Evolutionary conservation across 2,113 vertebrate species (phyloP).

Genomic region (Erpornis zantholeuca): DNA sequence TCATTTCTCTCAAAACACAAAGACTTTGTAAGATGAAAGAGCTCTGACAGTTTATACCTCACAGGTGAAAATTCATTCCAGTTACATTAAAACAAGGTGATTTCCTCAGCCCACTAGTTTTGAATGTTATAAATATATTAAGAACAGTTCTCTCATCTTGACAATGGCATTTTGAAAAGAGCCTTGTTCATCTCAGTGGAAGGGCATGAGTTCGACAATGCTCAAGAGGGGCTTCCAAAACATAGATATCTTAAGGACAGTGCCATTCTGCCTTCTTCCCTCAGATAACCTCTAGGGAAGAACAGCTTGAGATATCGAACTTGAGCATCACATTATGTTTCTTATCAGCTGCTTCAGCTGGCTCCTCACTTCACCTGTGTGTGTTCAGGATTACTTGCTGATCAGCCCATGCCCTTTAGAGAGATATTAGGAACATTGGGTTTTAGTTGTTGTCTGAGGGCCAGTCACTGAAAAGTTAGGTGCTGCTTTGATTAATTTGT

Average conservation of each 20-base stretch:
- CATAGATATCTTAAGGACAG: not conserved
- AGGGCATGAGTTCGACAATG: not conserved
- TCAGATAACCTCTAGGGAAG: conserved; percentile 4
- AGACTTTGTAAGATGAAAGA: not conserved
- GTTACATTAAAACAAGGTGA: not conserved
- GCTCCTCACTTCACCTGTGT: not conserved
- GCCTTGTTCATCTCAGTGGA: not conserved
- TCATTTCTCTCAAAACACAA: not conserved
- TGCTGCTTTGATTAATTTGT: conserved; percentile 15
- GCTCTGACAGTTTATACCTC: not conserved
- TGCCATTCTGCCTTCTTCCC: not conserved
- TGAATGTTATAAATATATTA: not conserved
- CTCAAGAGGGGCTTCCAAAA: not conserved
- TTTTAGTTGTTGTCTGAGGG: conserved; percentile 4
- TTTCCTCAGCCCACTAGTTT: not conserved
- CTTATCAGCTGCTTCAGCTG: conserved; percentile 29
- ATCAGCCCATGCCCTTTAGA: not conserved
- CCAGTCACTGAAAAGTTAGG: not conserved
- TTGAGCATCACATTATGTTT: not conserved
- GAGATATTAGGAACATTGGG: not conserved
- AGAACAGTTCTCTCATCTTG: not conserved
- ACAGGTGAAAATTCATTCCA: not conserved
- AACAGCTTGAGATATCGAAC: not conserved
- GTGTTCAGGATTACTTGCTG: not conserved
- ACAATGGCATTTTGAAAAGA: not conserved